phyloP scores from a whole-genome alignment of 2,113 vertebrate species.

The Rhagologus leucostigma region DNA sequence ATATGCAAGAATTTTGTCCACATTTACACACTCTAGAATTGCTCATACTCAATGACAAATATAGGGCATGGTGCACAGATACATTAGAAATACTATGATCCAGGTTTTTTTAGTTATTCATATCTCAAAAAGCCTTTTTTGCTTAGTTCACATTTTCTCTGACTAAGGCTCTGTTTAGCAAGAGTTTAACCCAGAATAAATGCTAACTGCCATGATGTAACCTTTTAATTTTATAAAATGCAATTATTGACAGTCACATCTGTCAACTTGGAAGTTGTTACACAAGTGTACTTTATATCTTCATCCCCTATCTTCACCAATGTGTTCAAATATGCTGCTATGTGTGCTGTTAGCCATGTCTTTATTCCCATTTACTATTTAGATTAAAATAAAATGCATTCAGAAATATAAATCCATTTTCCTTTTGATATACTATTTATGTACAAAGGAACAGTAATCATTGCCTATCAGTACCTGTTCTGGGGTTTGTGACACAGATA shows the following conservation, averaged over 20 bases:
- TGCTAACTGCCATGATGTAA: not conserved
- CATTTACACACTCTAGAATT: not conserved
- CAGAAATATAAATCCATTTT: not conserved
- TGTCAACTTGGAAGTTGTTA: not conserved
- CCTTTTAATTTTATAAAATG: not conserved
- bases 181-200: not conserved
- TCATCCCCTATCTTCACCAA: not conserved
- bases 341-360: not conserved
- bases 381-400: not conserved
- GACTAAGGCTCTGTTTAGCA: not conserved
- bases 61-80: not conserved
- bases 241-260: not conserved
- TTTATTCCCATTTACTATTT: not conserved
- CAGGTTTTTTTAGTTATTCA: not conserved
- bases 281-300: not conserved
- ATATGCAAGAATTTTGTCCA: not conserved
- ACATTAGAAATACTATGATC: not conserved
- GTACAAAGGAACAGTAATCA: not conserved
- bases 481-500: not conserved
- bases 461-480: not conserved
- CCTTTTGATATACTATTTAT: not conserved
- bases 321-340: not conserved
- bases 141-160: not conserved
- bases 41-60: not conserved
- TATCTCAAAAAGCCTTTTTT: not conserved